Evolutionary conservation across 2,888 invertebrate species (phyloP), one percentile per base, ranked within the genome.

Genomic region (Drosophila limbata): DNA sequence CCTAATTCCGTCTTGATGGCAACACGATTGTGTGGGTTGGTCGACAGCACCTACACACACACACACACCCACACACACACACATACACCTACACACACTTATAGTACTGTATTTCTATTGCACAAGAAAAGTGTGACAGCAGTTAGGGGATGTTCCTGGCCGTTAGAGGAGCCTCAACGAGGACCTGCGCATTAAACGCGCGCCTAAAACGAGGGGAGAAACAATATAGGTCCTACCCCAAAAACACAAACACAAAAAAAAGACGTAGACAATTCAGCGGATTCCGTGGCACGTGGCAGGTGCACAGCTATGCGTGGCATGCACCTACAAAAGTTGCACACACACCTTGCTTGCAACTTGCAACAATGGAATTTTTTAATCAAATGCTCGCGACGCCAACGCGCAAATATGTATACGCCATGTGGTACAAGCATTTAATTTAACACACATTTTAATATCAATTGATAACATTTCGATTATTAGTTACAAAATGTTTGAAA

Each of bases 101-200:
- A 55, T 5, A 65, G 28, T n/a, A 37, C 44, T 39, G 31, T 35
- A 66, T 56, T 84, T 83, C 83, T 83, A 83, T 86, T 86, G 73
- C 84, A 69, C 79, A 75, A 76, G 62, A 72, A 59, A 60, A 50
- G 8, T 59, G 62, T 66, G 57, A 69, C 67, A 71, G 64, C 71
- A 79, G 81, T 77, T 81, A 89, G 83, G 89, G 89, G 89, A 88
- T 87, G 89, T 70, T 86, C 82, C n/a, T 4, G 65, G 66, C 62
- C 63, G 74, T 84, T 88, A 89, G 84, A 80, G 77, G 69, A 65
- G 40, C 62, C 45, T 45, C 11, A 28, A 50, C 57, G 47, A 42
- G 62, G 88, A 86, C 90, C 85, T 90, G 90, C 90, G 90, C 90
- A 88, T 74, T 88, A 25, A 50, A 68, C 48, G 66, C 69, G 79